Evolutionary conservation across 2,797 vertebrate genomes (phyloP).

Genomic region (Anisognathus igniventris): DNA sequence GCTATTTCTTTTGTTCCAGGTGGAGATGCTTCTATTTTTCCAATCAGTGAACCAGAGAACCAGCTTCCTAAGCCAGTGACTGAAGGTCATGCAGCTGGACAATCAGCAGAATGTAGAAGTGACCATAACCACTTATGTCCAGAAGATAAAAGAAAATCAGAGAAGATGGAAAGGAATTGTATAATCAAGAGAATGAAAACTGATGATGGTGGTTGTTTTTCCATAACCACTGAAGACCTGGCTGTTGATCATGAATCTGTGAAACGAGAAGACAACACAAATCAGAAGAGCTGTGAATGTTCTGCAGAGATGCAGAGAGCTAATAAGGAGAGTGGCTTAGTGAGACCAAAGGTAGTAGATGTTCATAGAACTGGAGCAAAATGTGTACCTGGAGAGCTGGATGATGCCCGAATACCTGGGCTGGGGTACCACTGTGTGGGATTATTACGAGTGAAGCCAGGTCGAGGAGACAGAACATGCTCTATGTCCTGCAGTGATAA

Average conservation of each 20-base stretch:
- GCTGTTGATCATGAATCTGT: background rate
- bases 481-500: conserved; percentile 98
- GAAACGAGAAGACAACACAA: background rate
- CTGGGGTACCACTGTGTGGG: conserved; percentile 82
- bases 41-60: conserved; percentile 72
- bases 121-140: background rate
- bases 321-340: background rate
- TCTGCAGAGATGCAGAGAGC: background rate
- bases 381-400: conserved; percentile 80
- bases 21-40: conserved; percentile 94
- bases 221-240: background rate
- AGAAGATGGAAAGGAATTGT: background rate
- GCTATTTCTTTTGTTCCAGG: conserved; percentile 70
- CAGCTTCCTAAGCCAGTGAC: conserved; percentile 70
- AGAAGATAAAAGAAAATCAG: conserved; percentile 67
- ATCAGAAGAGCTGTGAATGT: background rate
- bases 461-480: conserved; percentile 85
- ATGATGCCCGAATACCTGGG: conserved; percentile 78
- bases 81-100: background rate
- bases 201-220: background rate
- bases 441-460: conserved; percentile 87
- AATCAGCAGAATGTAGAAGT: background rate
- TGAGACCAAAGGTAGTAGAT: conserved; percentile 63
- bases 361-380: conserved; percentile 91
- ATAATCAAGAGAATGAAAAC: conserved; percentile 56